Evolutionary conservation across 2,888 invertebrate genomes (phyloP).

Genomic region (Idaea dimidiata): DNA sequence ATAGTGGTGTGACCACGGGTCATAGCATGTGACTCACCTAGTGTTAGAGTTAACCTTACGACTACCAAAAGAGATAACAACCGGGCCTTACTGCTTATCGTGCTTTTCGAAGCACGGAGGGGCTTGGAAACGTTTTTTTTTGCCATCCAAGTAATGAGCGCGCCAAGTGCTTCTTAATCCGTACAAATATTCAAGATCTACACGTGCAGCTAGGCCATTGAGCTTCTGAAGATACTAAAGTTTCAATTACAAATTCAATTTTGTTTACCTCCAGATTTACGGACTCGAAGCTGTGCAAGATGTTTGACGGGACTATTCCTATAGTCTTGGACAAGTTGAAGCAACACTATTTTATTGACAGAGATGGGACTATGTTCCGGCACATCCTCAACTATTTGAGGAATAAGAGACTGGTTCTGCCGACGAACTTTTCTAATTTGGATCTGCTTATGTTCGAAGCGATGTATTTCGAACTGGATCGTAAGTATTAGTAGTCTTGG

Average conservation of each 20-base stretch:
- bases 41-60: no score
- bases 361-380: conserved; percentile 98
- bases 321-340: conserved; percentile 97
- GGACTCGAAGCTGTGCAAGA: conserved; percentile 93
- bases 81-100: no score
- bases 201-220: no score
- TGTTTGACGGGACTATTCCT: conserved; percentile 97
- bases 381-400: conserved; percentile 98
- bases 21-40: no score
- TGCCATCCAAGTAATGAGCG: no score
- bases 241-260: background rate
- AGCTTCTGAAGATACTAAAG: no score
- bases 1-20: no score
- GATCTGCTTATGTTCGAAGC: conserved; percentile 95
- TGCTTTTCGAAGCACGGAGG: no score
- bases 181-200: no score
- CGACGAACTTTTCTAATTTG: conserved; percentile 91
- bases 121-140: no score
- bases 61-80: no score
- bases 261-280: conserved; percentile 87
- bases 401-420: conserved; percentile 92
- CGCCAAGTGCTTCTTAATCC: no score
- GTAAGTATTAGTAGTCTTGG: conserved; percentile 79
- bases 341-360: conserved; percentile 99
- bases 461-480: conserved; percentile 92